These are phyloP conservation scores for Menidia menidia DNA, from an alignment of 2,797 vertebrate genomes.

Conservation along the genomic window DNA sequence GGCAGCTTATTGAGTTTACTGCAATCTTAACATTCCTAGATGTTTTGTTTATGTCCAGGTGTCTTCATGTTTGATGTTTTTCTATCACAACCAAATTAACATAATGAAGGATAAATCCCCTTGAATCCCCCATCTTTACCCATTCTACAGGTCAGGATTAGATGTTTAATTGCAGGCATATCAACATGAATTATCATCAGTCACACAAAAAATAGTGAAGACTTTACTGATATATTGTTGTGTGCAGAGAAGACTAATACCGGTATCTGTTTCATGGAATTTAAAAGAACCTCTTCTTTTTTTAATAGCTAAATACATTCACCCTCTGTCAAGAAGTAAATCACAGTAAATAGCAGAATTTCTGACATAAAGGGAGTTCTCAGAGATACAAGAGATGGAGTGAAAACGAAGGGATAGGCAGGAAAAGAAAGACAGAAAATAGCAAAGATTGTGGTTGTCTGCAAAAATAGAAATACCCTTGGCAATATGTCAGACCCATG, in stretches of 20 bases:
- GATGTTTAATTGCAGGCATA: background rate
- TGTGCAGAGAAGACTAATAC: too few relatives aligned
- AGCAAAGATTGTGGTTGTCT: slow-evolving; percentile 52
- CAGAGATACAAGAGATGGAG: slow-evolving; percentile 52
- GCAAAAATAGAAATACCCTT: slow-evolving; percentile 67
- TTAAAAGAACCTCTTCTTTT: too few relatives aligned
- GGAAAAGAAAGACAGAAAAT: slow-evolving; percentile 38
- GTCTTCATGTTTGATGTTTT: background rate
- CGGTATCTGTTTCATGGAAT: too few relatives aligned
- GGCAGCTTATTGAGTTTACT: background rate
- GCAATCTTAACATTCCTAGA: background rate
- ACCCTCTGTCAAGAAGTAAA: background rate
- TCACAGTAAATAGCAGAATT: slow-evolving; percentile 26
- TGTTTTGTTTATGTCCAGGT: slow-evolving; percentile 1
- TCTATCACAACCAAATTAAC: slow-evolving; percentile 2
- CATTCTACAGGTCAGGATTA: slow-evolving; percentile 4
- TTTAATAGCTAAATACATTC: background rate
- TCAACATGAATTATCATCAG: too few relatives aligned
- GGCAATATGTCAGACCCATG: slow-evolving; percentile 61
- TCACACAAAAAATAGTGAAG: background rate
- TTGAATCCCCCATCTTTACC: background rate
- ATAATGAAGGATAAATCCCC: background rate
- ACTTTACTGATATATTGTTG: too few relatives aligned
- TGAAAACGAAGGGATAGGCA: slow-evolving; percentile 37
- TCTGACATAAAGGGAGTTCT: slow-evolving; percentile 65